Percentiles rank a stretch among this genome's conserved stretches.
These are phyloP conservation scores for Eupithecia exiguata DNA, from an alignment of 2,888 invertebrate species.

Conservation along the genomic window DNA sequence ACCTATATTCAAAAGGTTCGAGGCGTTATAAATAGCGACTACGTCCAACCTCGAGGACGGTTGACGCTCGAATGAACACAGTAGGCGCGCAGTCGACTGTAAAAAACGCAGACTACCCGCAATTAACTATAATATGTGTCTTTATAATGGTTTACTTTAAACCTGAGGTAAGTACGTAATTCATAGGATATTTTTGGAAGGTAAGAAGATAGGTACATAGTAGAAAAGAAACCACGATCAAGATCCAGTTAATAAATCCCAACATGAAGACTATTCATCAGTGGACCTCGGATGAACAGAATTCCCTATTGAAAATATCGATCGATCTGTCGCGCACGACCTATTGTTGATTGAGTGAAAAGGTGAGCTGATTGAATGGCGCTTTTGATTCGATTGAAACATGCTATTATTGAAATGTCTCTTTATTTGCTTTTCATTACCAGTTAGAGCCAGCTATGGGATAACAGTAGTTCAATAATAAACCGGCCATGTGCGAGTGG, in stretches of 20 bases:
- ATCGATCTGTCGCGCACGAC: constrained; percentile 42
- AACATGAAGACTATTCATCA: constrained; percentile 32
- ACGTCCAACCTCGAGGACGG: constrained; percentile 49
- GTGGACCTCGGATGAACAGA: constrained; percentile 38
- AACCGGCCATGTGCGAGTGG: not conserved
- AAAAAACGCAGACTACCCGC: constrained; percentile 58
- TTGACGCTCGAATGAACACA: constrained; percentile 56
- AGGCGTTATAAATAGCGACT: constrained; percentile 47
- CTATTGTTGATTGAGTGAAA: constrained; percentile 48
- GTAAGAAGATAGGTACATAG: not conserved
- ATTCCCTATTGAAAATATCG: constrained; percentile 39
- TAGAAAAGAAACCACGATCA: not conserved
- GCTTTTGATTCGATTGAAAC: constrained; percentile 47
- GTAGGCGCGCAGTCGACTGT: constrained; percentile 49
- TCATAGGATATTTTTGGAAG: not conserved
- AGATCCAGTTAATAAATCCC: constrained; percentile 4
- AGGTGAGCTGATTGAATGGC: constrained; percentile 46
- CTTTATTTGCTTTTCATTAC: constrained; percentile 4
- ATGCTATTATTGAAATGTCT: constrained; percentile 12
- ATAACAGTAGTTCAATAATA: not conserved
- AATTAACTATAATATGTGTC: constrained; percentile 35
- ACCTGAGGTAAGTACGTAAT: not conserved
- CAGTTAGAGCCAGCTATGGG: not conserved
- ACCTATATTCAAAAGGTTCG: constrained; percentile 24
- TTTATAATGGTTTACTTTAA: not conserved